Conservation (phyloP, 2,797 vertebrate species). For the Hapalemur alaotrensis region DNA sequence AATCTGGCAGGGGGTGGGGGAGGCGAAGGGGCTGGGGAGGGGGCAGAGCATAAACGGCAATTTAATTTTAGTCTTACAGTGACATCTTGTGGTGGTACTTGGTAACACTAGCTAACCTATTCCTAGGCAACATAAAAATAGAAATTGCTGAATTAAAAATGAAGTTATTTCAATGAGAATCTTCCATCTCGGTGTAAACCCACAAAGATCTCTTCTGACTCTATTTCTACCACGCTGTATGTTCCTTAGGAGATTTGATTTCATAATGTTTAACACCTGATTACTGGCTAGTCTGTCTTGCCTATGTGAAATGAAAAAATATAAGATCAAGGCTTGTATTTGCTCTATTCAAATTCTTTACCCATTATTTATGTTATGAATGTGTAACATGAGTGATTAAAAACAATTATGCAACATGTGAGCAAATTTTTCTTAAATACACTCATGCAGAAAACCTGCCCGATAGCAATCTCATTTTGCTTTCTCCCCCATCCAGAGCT, state of each 20-base stretch:
- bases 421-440: background rate
- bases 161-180: background rate
- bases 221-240: background rate
- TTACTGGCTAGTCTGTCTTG: background rate
- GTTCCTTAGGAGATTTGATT: background rate
- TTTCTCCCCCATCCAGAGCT: background rate
- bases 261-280: background rate
- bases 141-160: constrained; percentile 16
- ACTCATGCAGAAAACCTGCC: background rate
- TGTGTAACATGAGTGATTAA: background rate
- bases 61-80: constrained; percentile 88
- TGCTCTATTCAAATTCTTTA: background rate
- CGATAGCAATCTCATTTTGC: background rate
- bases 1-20: fast-evolving
- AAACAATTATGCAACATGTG: background rate
- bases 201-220: background rate
- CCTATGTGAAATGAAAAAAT: background rate
- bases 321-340: background rate
- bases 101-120: background rate
- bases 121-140: constrained; percentile 18
- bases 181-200: background rate
- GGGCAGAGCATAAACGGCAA: background rate
- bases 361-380: background rate
- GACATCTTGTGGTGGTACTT: constrained; percentile 88
- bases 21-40: fast-evolving